These are phyloP conservation scores for Caenorhabditis panamensis DNA, from an alignment of 2,888 invertebrate genomes.

Conservation along the genomic window DNA sequence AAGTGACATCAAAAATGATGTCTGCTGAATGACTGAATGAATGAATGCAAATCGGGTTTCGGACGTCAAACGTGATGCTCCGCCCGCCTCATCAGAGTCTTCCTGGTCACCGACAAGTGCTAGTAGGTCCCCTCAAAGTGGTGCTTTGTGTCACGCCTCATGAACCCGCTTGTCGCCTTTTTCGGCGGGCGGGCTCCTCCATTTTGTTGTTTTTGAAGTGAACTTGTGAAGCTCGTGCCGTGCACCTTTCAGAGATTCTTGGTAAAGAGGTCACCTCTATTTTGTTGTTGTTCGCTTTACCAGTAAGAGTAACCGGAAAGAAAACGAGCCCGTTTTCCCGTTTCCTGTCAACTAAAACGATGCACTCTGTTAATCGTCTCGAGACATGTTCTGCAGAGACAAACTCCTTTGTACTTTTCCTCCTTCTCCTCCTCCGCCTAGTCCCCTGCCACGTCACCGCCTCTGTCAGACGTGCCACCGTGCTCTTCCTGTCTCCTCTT, in stretches of 20 bases:
- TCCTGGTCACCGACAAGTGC: not conserved
- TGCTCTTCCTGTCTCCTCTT: conserved; percentile 21
- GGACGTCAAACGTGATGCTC: too few species aligned
- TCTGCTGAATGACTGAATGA: too few species aligned
- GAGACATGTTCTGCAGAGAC: too few species aligned
- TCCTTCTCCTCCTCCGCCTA: not conserved
- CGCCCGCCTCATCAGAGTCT: not conserved
- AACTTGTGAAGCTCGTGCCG: too few species aligned
- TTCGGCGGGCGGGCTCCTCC: not conserved
- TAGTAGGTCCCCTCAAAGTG: not conserved
- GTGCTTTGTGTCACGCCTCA: conserved; percentile 13
- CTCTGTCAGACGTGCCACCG: conserved; percentile 7
- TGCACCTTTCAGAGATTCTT: not conserved
- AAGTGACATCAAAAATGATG: conserved; percentile 14
- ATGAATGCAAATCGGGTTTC: conserved; percentile 1
- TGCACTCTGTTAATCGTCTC: not conserved
- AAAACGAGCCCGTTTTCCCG: too few species aligned
- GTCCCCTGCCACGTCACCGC: conserved; percentile 8
- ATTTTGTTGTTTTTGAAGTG: not conserved
- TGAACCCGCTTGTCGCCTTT: not conserved
- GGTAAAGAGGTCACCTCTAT: not conserved
- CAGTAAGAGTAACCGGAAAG: too few species aligned
- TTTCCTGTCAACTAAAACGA: not conserved
- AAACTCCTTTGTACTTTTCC: not conserved
- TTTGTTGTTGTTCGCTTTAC: too few species aligned